Conservation (phyloP, 1,140 invertebrate species). For the Ceratina australensis region DNA sequence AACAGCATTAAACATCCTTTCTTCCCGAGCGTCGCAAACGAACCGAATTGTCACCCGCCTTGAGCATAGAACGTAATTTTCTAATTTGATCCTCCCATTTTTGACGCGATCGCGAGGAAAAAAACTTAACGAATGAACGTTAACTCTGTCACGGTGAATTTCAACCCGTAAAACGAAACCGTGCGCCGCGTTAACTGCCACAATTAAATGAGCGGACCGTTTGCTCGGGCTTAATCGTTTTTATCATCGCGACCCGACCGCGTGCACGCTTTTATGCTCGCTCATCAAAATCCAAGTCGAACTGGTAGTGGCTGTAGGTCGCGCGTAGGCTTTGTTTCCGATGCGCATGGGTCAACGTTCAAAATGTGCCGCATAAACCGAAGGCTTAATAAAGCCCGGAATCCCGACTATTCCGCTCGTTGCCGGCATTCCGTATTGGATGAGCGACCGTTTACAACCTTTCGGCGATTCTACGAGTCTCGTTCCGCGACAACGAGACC, state of each 20-base stretch:
- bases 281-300: slow-evolving; percentile 55
- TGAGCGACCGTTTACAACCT: slow-evolving; percentile 59
- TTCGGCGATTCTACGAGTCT: slow-evolving; percentile 40
- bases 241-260: slow-evolving; percentile 34
- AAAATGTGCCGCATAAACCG: slow-evolving; percentile 64
- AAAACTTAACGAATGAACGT: background rate
- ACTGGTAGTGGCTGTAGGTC: slow-evolving; percentile 14
- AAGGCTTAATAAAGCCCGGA: slow-evolving; percentile 64
- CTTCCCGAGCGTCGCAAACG: slow-evolving; percentile 9
- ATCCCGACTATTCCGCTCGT: slow-evolving; percentile 62
- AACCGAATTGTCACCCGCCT: slow-evolving; percentile 7
- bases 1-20: slow-evolving; percentile 26
- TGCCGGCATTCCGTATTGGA: slow-evolving; percentile 61
- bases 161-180: slow-evolving; percentile 2
- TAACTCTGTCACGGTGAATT: slow-evolving; percentile 7
- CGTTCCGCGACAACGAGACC: slow-evolving; percentile 19
- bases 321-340: slow-evolving; percentile 57
- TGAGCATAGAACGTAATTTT: background rate
- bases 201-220: slow-evolving; percentile 44
- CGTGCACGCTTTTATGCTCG: slow-evolving; percentile 49
- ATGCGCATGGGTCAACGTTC: slow-evolving; percentile 45
- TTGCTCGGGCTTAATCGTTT: slow-evolving; percentile 38
- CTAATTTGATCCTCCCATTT: slow-evolving; percentile 1
- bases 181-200: slow-evolving; percentile 3
- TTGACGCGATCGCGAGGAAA: too few species aligned